Evolutionary conservation across 1,140 invertebrate species (phyloP).

Genomic region (Stegodyphus mimosarum): DNA sequence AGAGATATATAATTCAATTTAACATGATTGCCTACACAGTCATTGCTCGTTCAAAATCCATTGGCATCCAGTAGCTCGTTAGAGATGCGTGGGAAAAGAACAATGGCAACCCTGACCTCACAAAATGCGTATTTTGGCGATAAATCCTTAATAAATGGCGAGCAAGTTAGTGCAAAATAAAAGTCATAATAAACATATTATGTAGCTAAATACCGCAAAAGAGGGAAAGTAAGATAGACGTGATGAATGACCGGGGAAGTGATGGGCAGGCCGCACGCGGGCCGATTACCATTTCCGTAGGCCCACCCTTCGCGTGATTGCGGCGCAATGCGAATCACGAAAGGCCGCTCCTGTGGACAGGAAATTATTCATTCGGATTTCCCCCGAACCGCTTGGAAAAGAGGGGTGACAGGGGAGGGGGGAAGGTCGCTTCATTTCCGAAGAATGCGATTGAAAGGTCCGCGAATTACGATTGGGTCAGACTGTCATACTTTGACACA

Average conservation of each 20-base stretch:
- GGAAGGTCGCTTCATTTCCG: not conserved
- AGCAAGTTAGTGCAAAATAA: conserved; percentile 26
- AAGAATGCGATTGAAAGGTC: not conserved
- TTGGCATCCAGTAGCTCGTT: too few relatives aligned
- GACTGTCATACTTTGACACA: not conserved
- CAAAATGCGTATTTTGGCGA: conserved; percentile 24
- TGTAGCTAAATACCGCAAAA: conserved; percentile 35
- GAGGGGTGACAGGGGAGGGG: too few relatives aligned
- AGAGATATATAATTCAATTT: too few relatives aligned
- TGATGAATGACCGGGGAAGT: conserved; percentile 12
- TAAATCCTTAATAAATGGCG: conserved; percentile 37
- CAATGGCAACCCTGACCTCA: not conserved
- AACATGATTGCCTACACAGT: too few relatives aligned
- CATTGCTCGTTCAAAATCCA: too few relatives aligned
- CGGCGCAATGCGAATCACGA: conserved; percentile 44
- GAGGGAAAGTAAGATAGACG: conserved; percentile 34
- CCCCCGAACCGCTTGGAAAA: conserved; percentile 1
- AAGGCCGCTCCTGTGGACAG: conserved; percentile 44
- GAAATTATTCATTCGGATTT: conserved; percentile 58
- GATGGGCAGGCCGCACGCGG: conserved; percentile 47
- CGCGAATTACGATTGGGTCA: not conserved
- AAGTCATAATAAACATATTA: conserved; percentile 55
- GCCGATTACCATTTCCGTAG: conserved; percentile 59
- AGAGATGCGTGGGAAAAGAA: too few relatives aligned
- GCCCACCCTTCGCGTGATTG: conserved; percentile 57